phyloP scores from a whole-genome alignment of 2,888 invertebrate species.

The Diarsia dahlii region DNA sequence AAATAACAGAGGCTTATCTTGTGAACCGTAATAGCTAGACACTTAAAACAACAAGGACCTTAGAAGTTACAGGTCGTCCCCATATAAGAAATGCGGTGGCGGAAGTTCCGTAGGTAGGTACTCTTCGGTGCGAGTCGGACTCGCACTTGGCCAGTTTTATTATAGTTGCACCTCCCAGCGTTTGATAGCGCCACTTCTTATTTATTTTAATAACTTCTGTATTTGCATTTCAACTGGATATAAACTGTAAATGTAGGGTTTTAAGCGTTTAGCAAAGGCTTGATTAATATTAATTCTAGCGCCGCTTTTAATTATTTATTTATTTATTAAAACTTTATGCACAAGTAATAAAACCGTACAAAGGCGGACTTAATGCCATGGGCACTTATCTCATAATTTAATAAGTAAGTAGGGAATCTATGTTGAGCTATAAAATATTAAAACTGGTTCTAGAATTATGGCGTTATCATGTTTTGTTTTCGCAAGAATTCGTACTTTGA shows the following conservation, averaged over 20 bases:
- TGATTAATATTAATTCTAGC: constrained; percentile 29
- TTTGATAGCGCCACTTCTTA: constrained; percentile 5
- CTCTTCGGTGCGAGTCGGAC: not conserved
- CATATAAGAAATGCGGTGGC: no score
- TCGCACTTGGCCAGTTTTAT: constrained; percentile 7
- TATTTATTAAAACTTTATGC: no score
- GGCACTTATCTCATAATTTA: no score
- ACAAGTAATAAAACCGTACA: no score
- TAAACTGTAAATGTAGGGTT: not conserved
- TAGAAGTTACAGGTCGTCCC: no score
- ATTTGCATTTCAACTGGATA: constrained; percentile 8
- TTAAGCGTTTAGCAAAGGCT: not conserved
- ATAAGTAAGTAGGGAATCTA: not conserved
- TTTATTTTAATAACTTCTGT: not conserved
- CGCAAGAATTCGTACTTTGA: not conserved
- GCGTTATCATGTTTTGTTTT: not conserved
- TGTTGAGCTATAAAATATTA: not conserved
- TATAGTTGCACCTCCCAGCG: constrained; percentile 5
- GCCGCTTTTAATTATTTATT: constrained; percentile 17
- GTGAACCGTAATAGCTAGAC: no score
- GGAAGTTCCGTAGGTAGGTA: no score
- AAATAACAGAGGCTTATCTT: no score
- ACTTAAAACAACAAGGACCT: no score
- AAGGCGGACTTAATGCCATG: no score
- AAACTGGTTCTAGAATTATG: constrained; percentile 1